Evolutionary conservation across 2,888 invertebrate species (phyloP), one percentile per base, ranked within the genome.

Genomic region (Latheticus oryzae): DNA sequence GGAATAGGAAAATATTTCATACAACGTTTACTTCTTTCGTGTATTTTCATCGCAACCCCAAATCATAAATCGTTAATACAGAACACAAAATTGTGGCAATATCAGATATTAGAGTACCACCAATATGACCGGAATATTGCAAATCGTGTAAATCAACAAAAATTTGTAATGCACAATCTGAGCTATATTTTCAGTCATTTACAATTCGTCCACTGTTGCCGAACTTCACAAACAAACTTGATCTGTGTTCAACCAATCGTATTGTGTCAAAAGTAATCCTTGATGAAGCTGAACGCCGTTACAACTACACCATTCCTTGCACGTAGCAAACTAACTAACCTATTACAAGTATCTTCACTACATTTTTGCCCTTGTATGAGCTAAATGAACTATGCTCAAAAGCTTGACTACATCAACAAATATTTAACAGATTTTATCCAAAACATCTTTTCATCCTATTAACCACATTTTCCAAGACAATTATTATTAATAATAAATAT

Each of bases 261-360:
- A 26, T 50, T 50, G 50, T 50, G 50, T 50, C 50, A 50, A 50
- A 50, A 50, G 50, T 50, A 50, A 50, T 50, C 50, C 50, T 50
- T 50, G 50, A 50, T 50, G 50, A 50, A 50, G 28, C 28, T 38
- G 32, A 37, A 50, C 38, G 28, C 11, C 35, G 23, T 37, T 19
- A 24, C 38, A 30, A 5, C 4, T 11, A 37, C 19, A 13, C 17
- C 8, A 50, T 50, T 50, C 50, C 28, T 17, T 3, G 37, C 50
- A 50, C 50, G 50, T 50, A n/a, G 2, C 28, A 19, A 38, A 38
- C 50, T 50, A 50, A 50, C 50, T 50, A 50, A 38, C 38, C 38
- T 38, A 50, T 50, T 50, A 50, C 37, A 38, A 50, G 37, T 50
- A 26, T 50, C 45, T 38, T 28, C 38, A 28, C 35, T 48, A 23